Conservation (phyloP, 2,888 invertebrate species). For the Syritta pipiens region DNA sequence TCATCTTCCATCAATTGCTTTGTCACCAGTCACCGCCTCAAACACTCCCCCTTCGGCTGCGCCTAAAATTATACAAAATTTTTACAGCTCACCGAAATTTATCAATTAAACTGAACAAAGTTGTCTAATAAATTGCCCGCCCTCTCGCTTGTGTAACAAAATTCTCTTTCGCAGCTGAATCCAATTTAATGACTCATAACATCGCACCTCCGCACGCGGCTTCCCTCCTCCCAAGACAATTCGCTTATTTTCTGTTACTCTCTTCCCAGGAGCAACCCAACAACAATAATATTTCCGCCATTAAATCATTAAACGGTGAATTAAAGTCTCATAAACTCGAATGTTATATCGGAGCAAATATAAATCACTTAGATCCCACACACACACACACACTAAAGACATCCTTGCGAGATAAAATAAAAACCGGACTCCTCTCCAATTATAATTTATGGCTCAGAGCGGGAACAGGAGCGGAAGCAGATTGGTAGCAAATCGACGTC, state of each 20-base stretch:
- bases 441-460: conserved; percentile 16
- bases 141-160: not conserved
- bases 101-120: conserved; percentile 20
- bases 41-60: not conserved
- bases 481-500: no score
- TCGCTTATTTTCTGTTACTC: not conserved
- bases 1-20: no score
- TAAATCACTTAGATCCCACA: conserved; percentile 39
- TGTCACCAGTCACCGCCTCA: not conserved
- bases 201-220: conserved; percentile 3
- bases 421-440: conserved; percentile 1
- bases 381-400: conserved; percentile 13
- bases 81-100: conserved; percentile 15
- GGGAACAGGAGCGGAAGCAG: not conserved
- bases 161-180: not conserved
- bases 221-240: not conserved
- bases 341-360: conserved; percentile 21
- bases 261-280: no score
- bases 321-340: conserved; percentile 30
- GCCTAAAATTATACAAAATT: conserved; percentile 1
- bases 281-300: conserved; percentile 31
- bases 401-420: conserved; percentile 5
- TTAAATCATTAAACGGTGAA: conserved; percentile 33
- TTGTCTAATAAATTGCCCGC: conserved; percentile 13
- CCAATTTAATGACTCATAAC: conserved; percentile 29